Conservation (phyloP, 2,113 vertebrate genomes). For the Lonchura striata region DNA sequence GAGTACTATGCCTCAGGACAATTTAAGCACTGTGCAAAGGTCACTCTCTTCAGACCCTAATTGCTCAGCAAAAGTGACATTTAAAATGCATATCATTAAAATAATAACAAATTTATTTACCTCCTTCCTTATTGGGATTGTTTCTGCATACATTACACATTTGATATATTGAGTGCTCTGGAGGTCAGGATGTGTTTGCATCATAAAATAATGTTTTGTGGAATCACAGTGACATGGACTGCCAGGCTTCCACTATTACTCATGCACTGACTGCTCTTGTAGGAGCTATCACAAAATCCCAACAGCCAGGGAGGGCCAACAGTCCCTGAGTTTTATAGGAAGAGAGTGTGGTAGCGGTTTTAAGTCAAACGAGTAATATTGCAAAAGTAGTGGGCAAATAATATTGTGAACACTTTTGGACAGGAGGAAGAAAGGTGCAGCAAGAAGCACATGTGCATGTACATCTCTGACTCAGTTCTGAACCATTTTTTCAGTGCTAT, state of each 20-base stretch:
- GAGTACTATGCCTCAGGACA: conserved; percentile 59
- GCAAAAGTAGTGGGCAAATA: neutral
- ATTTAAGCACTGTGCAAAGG: conserved; percentile 61
- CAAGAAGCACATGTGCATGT: neutral
- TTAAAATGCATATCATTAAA: conserved; percentile 75
- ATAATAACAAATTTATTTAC: conserved; percentile 66
- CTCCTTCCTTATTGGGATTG: conserved; percentile 22
- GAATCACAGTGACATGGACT: conserved; percentile 11
- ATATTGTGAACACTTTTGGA: neutral
- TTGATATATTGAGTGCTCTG: conserved; percentile 55
- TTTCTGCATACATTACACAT: conserved; percentile 67
- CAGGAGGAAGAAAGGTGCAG: neutral
- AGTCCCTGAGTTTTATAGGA: neutral
- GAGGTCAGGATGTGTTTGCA: conserved; percentile 56
- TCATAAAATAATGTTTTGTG: conserved; percentile 45
- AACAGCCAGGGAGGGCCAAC: neutral
- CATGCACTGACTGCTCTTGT: neutral
- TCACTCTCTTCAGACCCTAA: conserved; percentile 66
- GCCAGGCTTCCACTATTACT: conserved; percentile 12
- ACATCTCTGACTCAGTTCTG: neutral
- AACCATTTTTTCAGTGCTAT: neutral
- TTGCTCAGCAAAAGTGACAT: conserved; percentile 72
- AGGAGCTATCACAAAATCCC: neutral
- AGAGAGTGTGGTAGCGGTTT: neutral
- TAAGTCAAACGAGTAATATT: neutral